phyloP scores from a whole-genome alignment of 2,113 vertebrate genomes.

The Phylloscopus trochilus region DNA sequence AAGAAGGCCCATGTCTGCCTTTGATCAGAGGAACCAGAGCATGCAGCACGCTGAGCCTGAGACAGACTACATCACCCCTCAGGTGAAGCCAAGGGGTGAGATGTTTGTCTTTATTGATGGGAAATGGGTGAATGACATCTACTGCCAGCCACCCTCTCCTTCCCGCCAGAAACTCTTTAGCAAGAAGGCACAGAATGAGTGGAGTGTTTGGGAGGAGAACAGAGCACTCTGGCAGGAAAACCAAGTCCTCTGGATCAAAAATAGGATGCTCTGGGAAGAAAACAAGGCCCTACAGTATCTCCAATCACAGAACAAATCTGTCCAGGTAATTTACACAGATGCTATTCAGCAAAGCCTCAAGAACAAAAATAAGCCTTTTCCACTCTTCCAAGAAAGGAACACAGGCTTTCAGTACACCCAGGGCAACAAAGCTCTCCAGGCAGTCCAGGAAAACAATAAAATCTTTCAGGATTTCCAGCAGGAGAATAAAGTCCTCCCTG shows the following conservation, averaged over 20 bases:
- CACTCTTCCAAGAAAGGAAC: not conserved
- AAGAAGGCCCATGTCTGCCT: not conserved
- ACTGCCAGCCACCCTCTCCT: slow-evolving; percentile 18
- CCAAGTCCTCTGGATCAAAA: slow-evolving; percentile 47
- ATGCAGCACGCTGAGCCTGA: slow-evolving; percentile 27
- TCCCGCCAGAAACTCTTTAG: slow-evolving; percentile 4
- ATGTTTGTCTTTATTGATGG: slow-evolving; percentile 58
- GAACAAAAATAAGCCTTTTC: not conserved
- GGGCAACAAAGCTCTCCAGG: slow-evolving; percentile 15
- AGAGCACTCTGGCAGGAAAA: slow-evolving; percentile 65
- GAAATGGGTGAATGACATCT: slow-evolving; percentile 60
- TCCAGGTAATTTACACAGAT: slow-evolving; percentile 25
- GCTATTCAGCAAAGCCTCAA: not conserved
- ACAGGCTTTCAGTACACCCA: not conserved
- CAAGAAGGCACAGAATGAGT: slow-evolving; percentile 44
- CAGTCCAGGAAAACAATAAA: slow-evolving; percentile 21
- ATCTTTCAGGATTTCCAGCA: slow-evolving; percentile 40
- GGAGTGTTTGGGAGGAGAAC: slow-evolving; percentile 68
- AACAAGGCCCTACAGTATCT: slow-evolving; percentile 63
- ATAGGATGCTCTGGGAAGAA: slow-evolving; percentile 61
- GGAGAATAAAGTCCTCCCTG: not conserved
- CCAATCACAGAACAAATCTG: slow-evolving; percentile 42
- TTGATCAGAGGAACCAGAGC: slow-evolving; percentile 2
- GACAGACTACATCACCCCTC: not conserved
- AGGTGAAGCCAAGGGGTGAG: slow-evolving; percentile 53